Conservation (phyloP, 92 coral and sea anemone species). For the Parazoanthus darwini region DNA sequence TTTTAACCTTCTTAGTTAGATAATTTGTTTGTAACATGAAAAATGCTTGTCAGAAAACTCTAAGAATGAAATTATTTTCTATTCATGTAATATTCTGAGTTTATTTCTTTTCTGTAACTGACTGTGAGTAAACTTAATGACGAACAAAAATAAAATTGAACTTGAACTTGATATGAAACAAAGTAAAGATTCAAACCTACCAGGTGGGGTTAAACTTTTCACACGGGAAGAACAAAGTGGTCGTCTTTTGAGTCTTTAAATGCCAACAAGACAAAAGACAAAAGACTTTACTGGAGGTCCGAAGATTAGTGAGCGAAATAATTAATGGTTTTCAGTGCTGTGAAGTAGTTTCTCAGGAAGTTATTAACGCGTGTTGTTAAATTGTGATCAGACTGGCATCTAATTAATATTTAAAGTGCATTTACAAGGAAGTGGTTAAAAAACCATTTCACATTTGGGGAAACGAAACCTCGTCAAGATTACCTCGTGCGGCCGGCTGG, state of each 20-base stretch:
- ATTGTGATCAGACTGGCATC: background rate
- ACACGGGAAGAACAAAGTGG: background rate
- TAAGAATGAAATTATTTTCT: no score
- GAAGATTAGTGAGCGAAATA: background rate
- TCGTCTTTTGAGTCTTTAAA: no score
- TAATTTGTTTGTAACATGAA: no score
- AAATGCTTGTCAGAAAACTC: no score
- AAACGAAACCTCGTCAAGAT: background rate
- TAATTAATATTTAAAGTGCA: slow-evolving; percentile 4
- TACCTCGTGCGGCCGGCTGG: no score
- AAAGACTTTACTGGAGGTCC: slow-evolving; percentile 25
- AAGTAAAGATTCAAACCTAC: background rate
- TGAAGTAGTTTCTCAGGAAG: slow-evolving; percentile 9
- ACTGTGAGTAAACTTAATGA: no score
- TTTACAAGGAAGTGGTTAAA: background rate
- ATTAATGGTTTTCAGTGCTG: background rate
- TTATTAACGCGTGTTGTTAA: background rate
- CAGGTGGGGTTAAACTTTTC: background rate
- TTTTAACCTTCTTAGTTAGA: no score
- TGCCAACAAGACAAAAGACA: background rate
- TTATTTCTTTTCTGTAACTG: no score
- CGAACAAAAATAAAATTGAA: no score
- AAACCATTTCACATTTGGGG: background rate
- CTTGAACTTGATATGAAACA: background rate
- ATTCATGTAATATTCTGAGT: no score